Percentiles rank a stretch among this genome's conserved stretches.
These are phyloP conservation scores for Sebastes umbrosus DNA, from an alignment of 2,797 vertebrate species.

Conservation along the genomic window DNA sequence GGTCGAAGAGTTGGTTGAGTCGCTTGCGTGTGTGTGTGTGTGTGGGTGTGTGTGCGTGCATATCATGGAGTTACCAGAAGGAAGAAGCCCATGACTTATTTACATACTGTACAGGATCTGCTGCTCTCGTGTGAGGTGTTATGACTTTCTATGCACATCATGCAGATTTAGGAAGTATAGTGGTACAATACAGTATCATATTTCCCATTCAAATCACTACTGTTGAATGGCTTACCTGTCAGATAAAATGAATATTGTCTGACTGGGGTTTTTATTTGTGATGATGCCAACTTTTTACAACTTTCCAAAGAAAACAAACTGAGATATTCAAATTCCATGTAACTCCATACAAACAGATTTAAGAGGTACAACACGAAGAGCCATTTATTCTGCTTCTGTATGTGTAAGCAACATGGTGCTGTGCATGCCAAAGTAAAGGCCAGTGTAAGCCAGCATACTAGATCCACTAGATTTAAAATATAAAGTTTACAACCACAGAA, in stretches of 20 bases:
- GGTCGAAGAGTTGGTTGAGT: slow-evolving; percentile 6
- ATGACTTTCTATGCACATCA: not conserved
- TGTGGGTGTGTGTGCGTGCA: not conserved
- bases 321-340: slow-evolving; percentile 12
- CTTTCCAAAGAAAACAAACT: not conserved
- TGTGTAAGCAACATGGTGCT: not conserved
- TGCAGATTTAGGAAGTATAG: not conserved
- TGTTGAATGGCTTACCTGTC: not conserved
- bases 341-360: not conserved
- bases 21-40: not conserved
- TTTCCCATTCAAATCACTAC: slow-evolving; percentile 30
- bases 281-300: not conserved
- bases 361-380: not conserved
- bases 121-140: not conserved
- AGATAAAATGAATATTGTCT: not conserved
- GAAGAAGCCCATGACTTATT: not conserved
- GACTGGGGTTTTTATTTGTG: not conserved
- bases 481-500: not conserved
- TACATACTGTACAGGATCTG: not conserved
- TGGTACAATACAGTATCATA: not conserved
- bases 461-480: not conserved
- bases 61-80: not conserved
- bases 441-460: not conserved
- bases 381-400: not conserved
- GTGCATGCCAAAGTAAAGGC: not conserved